Base-by-base conservation (phyloP, 2,888 invertebrate species). In the Arge pagana region DNA sequence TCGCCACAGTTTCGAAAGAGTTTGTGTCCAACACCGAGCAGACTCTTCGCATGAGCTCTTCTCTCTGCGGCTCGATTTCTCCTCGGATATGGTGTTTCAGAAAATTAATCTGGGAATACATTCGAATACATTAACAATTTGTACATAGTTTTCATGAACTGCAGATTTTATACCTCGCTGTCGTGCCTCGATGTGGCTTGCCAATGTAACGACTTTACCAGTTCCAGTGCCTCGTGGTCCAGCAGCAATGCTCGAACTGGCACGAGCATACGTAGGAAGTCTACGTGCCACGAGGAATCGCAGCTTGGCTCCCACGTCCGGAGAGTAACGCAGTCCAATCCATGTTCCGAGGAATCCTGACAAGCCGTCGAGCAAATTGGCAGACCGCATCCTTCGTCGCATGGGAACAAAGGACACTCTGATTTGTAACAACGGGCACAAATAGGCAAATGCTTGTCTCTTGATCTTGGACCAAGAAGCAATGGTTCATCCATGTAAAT, bases 401-500 rank as follows among this genome's bases (percentile, higher is more conserved):
- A 90, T 36, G 67, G 82, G 71, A 68, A 69, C 2, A 76, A 61
- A 3, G 67, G 61, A 51, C 71, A 71, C 4, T 60, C 61, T 50
- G 74, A 72, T 59, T 80, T 82, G 61, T 81, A 83, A 66, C 89
- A 90, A 60, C 81, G 82, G 1, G 85, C 82, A 72, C 90, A 90
- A 65, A 84, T 80, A 51, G 82, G 81, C 13, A 81, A 72, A 28
- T 77, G 77, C 50, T 67, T 68, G 45, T 76, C 77, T 48, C 81
- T 79, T 28, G 82, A 80, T 37, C 88, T 82, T 0, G 89, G 89
- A 0, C 91, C 90, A 42, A 83, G 73, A 33, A 90, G 79, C 35
- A 91, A 73, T 1, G 91, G 86, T 48, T 78, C 79, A 70, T 91
- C 91, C 8, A 81, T 79, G 66, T 87, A 89, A 43, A 92, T 82